These are phyloP conservation scores for Heliopora coerulea DNA, from an alignment of 92 coral and sea anemone genomes.

Conservation along the genomic window DNA sequence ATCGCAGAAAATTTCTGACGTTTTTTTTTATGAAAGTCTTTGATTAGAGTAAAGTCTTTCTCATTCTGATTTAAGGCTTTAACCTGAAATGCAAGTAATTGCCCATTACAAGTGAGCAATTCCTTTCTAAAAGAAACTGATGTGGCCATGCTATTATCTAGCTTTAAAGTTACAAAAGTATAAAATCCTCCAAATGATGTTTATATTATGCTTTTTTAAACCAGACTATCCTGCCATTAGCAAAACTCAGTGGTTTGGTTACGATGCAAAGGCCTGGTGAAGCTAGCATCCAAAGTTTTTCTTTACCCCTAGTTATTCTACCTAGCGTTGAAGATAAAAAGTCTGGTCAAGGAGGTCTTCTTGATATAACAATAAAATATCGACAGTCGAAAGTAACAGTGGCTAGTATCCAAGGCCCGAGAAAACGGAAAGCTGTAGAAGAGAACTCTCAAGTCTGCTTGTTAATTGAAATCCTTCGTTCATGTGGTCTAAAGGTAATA, in stretches of 20 bases:
- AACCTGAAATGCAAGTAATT: too few species aligned
- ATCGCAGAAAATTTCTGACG: too few species aligned
- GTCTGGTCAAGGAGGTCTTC: slow-evolving; percentile 58
- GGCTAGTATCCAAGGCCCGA: slow-evolving; percentile 16
- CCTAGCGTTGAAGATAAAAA: slow-evolving; percentile 55
- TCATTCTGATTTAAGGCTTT: too few species aligned
- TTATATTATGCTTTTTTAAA: too few species aligned
- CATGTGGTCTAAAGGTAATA: slow-evolving; percentile 93
- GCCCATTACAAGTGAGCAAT: too few species aligned
- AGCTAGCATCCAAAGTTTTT: slow-evolving; percentile 78
- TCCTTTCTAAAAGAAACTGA: too few species aligned
- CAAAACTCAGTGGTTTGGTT: slow-evolving; percentile 96
- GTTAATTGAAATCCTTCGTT: slow-evolving; percentile 68
- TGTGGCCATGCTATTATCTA: too few species aligned
- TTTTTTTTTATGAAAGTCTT: too few species aligned
- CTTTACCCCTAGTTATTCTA: slow-evolving; percentile 75
- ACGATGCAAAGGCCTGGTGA: slow-evolving; percentile 94
- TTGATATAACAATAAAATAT: slow-evolving; percentile 77
- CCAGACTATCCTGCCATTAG: slow-evolving; percentile 84
- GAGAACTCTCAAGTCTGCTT: slow-evolving; percentile 66
- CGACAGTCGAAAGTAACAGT: slow-evolving; percentile 49
- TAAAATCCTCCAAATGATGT: too few species aligned
- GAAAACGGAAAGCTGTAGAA: slow-evolving; percentile 19
- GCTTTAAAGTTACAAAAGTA: too few species aligned
- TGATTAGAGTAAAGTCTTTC: too few species aligned